Percentiles rank a stretch among this genome's conserved stretches.
These are phyloP conservation scores for Suillia variegata DNA, from an alignment of 2,888 invertebrate genomes.

Conservation along the genomic window DNA sequence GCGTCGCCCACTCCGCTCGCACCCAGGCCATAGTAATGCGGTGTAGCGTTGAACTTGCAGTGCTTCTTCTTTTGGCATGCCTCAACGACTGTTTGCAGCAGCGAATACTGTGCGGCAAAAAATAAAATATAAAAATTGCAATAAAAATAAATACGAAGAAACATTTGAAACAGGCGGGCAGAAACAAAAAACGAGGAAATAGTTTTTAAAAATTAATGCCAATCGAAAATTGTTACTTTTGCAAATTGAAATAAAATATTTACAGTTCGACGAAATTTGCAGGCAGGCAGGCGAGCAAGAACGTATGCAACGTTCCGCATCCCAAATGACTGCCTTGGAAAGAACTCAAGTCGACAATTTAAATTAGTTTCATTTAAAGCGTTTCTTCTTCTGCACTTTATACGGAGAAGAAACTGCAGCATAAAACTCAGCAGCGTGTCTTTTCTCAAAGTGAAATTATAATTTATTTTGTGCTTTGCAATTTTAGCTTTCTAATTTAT, in stretches of 20 bases:
- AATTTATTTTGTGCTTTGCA: too few species aligned
- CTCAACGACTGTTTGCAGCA: slow-evolving; percentile 93
- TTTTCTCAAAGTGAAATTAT: too few species aligned
- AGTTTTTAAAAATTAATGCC: not conserved
- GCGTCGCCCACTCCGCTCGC: slow-evolving; percentile 57
- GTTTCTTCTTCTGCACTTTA: too few species aligned
- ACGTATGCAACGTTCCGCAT: too few species aligned
- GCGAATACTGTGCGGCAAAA: slow-evolving; percentile 71
- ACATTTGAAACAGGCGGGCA: not conserved
- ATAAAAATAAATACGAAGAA: slow-evolving; percentile 17
- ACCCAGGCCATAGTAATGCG: slow-evolving; percentile 81
- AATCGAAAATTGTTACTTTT: slow-evolving; percentile 20
- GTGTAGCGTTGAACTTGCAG: slow-evolving; percentile 88
- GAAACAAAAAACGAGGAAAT: not conserved
- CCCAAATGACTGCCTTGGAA: too few species aligned
- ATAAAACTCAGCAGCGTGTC: too few species aligned
- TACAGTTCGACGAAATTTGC: slow-evolving; percentile 38
- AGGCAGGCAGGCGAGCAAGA: too few species aligned
- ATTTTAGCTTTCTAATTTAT: too few species aligned
- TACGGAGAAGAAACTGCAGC: too few species aligned
- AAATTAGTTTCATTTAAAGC: too few species aligned
- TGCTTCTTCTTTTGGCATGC: slow-evolving; percentile 92
- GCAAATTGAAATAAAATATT: slow-evolving; percentile 45
- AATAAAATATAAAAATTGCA: slow-evolving; percentile 5
- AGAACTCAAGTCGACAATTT: too few species aligned